Evolutionary conservation across 1,140 invertebrate genomes (phyloP).

Genomic region (Alviniconcha marisindica): DNA sequence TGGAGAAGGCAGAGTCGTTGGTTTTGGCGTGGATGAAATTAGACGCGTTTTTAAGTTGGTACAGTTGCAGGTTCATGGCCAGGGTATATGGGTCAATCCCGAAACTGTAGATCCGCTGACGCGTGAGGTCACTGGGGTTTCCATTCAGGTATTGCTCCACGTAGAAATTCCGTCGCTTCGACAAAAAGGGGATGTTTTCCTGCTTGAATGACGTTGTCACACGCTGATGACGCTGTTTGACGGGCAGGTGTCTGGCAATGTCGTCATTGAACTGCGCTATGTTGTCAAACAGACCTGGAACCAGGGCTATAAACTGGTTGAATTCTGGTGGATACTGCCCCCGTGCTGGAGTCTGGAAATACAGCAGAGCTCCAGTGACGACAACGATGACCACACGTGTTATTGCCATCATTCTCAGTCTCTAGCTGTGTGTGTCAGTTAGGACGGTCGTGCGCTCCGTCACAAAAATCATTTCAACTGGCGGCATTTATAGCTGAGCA

Average conservation of each 20-base stretch:
- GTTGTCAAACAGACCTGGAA: conserved; percentile 13
- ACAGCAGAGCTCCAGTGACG: too few relatives aligned
- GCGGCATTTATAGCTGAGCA: too few relatives aligned
- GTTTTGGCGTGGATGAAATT: background rate
- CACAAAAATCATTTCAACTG: too few relatives aligned
- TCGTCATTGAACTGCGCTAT: conserved; percentile 1
- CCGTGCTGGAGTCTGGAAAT: too few relatives aligned
- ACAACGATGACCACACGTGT: too few relatives aligned
- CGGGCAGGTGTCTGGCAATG: background rate
- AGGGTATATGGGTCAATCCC: background rate
- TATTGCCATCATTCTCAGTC: too few relatives aligned
- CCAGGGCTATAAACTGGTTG: background rate
- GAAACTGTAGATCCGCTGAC: conserved; percentile 20
- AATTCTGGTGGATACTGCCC: background rate
- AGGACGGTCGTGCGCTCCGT: too few relatives aligned
- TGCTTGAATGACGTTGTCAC: background rate
- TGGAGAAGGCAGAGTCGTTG: background rate
- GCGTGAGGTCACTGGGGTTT: background rate
- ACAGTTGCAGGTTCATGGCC: background rate
- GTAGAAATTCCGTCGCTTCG: background rate
- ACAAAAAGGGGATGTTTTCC: conserved; percentile 5
- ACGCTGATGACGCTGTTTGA: conserved; percentile 25
- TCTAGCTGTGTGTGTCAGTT: too few relatives aligned
- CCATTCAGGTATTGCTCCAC: background rate
- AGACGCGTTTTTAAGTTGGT: background rate